Evolutionary conservation across 2,797 vertebrate species (phyloP), one percentile per base, ranked within the genome.

Genomic region (Scarus forsteni): DNA sequence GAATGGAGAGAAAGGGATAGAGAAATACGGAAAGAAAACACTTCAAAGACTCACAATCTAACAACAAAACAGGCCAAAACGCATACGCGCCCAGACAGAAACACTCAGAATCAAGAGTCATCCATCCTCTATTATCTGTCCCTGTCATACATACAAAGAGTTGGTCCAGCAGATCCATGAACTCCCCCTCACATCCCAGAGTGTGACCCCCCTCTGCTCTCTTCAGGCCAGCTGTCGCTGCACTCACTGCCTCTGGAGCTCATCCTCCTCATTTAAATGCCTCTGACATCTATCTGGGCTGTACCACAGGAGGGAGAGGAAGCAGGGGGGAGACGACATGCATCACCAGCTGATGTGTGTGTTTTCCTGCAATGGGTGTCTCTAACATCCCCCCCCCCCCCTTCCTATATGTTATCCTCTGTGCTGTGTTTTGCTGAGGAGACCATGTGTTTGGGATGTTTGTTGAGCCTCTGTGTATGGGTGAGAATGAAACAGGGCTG

Each of bases 241-340:
- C 88, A 84, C 88, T 90, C 54, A 80, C 91, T 81, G 85, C 91
- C 92, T 89, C 91, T 92, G 90, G 90, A 89, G 89, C 90, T 90
- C 85, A 89, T 91, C 89, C 87, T 91, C 84, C 88, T 93, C 88
- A 92, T 94, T 94, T 94, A 89, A 94, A 94, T 90, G 91, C 88
- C 88, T 85, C 91, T 92, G 93, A 93, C 93, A 93, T 93, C 79
- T 75, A 84, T 88, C 72, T 89, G 92, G 94, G 92, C 80, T 8
- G 81, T 94, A 94, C 94, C 94, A 95, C 79, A 73, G 75, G 70
- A 80, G 60, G 61, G 52, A 70, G 64, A 85, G 52, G 69, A 74
- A 70, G 59, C 54, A 53, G 90, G 92, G 89, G 85, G 80, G 19
- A 51, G 64, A 60, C 39, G 0, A 43, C 19, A 6, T 68, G 59